Evolutionary conservation across 2,797 vertebrate species (phyloP).

Genomic region (Huso huso): DNA sequence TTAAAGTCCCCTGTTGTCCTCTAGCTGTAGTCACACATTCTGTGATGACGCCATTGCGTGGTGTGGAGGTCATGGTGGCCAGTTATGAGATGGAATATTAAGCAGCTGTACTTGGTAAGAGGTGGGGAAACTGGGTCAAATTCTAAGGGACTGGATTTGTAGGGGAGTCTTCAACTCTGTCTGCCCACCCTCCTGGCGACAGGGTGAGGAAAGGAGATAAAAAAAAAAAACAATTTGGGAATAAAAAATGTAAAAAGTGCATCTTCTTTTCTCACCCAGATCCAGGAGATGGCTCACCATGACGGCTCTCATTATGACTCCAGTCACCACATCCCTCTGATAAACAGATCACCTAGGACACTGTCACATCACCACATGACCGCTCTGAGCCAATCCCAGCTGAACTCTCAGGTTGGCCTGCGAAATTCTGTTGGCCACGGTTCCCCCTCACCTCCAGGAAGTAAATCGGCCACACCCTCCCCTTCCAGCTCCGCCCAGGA

Average conservation of each 20-base stretch:
- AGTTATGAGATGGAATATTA: neutral
- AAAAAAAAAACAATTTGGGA: constrained; percentile 49
- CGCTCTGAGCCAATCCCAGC: constrained; percentile 72
- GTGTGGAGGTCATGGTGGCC: too few relatives aligned
- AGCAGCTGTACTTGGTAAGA: neutral
- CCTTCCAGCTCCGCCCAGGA: constrained; percentile 97
- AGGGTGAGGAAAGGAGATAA: neutral
- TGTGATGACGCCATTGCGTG: too few relatives aligned
- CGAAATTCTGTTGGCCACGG: constrained; percentile 72
- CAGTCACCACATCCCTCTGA: constrained; percentile 76
- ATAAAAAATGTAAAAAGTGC: constrained; percentile 40
- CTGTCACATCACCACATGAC: constrained; percentile 88
- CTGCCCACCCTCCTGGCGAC: neutral
- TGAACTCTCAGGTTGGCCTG: constrained; percentile 88
- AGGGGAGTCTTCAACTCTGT: constrained; percentile 14
- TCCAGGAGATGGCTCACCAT: constrained; percentile 95
- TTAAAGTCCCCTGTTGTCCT: too few relatives aligned
- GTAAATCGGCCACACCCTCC: constrained; percentile 95
- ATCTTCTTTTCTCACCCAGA: constrained; percentile 79
- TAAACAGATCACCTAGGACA: constrained; percentile 80
- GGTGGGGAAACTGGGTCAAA: constrained; percentile 1
- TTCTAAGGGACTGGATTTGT: neutral
- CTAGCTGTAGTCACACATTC: too few relatives aligned
- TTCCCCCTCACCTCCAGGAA: constrained; percentile 92
- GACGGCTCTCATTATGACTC: constrained; percentile 80